phyloP scores from a whole-genome alignment of 1,140 invertebrate genomes.

The Zaprionus tsacasi region DNA sequence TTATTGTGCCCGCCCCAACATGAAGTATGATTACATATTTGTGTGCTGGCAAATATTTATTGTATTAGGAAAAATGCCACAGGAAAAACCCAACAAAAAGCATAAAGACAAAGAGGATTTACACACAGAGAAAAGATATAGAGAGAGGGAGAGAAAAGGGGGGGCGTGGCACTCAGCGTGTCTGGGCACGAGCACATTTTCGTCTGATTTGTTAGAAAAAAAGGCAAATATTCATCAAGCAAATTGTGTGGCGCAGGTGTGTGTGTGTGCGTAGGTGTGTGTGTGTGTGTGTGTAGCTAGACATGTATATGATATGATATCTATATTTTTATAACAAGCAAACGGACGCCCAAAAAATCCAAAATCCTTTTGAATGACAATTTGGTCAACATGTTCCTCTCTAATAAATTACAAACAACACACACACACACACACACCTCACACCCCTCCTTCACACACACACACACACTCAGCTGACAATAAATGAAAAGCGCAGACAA shows the following conservation, averaged over 20 bases:
- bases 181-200: slow-evolving; percentile 49
- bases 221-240: slow-evolving; percentile 80
- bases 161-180: slow-evolving; percentile 36
- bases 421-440: slow-evolving; percentile 18
- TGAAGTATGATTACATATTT: slow-evolving; percentile 80
- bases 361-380: slow-evolving; percentile 80
- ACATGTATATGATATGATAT: slow-evolving; percentile 54
- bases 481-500: slow-evolving; percentile 72
- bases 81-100: slow-evolving; percentile 38
- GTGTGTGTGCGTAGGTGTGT: slow-evolving; percentile 18
- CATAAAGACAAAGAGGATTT: slow-evolving; percentile 29
- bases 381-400: slow-evolving; percentile 81
- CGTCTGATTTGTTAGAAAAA: slow-evolving; percentile 71
- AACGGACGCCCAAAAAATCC: slow-evolving; percentile 44
- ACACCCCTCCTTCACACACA: not conserved
- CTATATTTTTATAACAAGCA: slow-evolving; percentile 54
- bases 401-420: slow-evolving; percentile 79
- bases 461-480: slow-evolving; percentile 31
- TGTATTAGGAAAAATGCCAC: slow-evolving; percentile 69
- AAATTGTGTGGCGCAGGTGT: slow-evolving; percentile 54
- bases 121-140: too few relatives aligned
- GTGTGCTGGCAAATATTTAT: slow-evolving; percentile 77
- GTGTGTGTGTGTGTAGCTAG: slow-evolving; percentile 21
- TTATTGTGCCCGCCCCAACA: slow-evolving; percentile 39
- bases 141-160: too few relatives aligned